Evolutionary conservation across 1,140 invertebrate genomes (phyloP).

Genomic region (Drosophila setifemur): DNA sequence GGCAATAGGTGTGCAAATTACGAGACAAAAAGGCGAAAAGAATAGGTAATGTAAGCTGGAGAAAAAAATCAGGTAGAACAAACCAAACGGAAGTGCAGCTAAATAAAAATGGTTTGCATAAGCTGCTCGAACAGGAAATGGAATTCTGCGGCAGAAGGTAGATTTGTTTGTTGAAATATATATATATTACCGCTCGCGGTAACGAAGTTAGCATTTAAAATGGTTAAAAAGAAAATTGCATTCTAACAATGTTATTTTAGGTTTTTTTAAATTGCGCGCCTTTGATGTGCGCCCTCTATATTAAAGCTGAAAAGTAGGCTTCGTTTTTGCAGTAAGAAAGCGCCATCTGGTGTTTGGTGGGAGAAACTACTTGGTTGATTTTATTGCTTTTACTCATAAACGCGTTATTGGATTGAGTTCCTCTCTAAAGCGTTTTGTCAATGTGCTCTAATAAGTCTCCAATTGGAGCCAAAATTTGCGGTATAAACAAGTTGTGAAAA

Average conservation of each 20-base stretch:
- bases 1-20: slow-evolving; percentile 78
- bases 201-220: neutral
- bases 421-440: slow-evolving; percentile 5
- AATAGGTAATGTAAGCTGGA: slow-evolving; percentile 3
- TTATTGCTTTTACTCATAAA: neutral
- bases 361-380: neutral
- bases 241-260: too few relatives aligned
- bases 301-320: slow-evolving; percentile 14
- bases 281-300: neutral
- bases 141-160: slow-evolving; percentile 28
- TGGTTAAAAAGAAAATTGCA: neutral
- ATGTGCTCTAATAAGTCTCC: too few relatives aligned
- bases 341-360: neutral
- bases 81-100: slow-evolving; percentile 35
- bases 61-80: neutral
- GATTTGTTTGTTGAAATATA: slow-evolving; percentile 25
- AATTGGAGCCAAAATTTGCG: neutral
- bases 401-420: neutral
- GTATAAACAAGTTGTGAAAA: neutral
- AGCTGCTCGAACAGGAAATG: slow-evolving; percentile 20
- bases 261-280: neutral
- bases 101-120: slow-evolving; percentile 29
- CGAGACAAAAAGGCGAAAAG: slow-evolving; percentile 31
- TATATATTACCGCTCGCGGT: too few relatives aligned
- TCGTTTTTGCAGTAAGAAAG: neutral